A percentile compares a stretch with the other conserved stretches of the same genome.
Conservation (phyloP, 23 tunicate species). For the Clavelina lepadiformis region DNA sequence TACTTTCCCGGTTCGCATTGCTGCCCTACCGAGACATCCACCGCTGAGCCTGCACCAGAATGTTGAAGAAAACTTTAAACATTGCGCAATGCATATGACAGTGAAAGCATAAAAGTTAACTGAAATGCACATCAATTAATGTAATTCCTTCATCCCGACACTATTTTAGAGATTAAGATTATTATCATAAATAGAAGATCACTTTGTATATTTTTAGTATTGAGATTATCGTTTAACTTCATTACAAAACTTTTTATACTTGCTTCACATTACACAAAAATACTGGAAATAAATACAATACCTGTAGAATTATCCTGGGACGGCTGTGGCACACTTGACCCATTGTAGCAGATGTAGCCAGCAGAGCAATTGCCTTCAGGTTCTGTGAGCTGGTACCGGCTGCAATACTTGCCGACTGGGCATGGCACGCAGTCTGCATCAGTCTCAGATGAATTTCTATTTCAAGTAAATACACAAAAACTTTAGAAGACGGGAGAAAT, state of each 20-base stretch:
- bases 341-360: slow-evolving; percentile 87
- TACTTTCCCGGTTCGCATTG: slow-evolving; percentile 64
- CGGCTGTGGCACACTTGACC: slow-evolving; percentile 59
- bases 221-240: too few species aligned
- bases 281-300: background rate
- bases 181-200: too few species aligned
- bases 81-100: too few species aligned
- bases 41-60: slow-evolving; percentile 24
- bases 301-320: slow-evolving; percentile 65
- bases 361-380: slow-evolving; percentile 90
- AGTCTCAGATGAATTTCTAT: slow-evolving; percentile 2
- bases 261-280: too few species aligned
- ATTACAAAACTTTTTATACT: too few species aligned
- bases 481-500: too few species aligned
- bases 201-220: too few species aligned
- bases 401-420: slow-evolving; percentile 74
- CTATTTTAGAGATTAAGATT: too few species aligned
- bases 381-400: slow-evolving; percentile 20
- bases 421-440: slow-evolving; percentile 54
- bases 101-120: too few species aligned
- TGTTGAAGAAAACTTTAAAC: too few species aligned
- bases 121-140: too few species aligned
- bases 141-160: too few species aligned
- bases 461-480: background rate
- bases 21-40: slow-evolving; percentile 43